Evolutionary conservation across 1,140 invertebrate species (phyloP).

Genomic region (Venturia canescens): DNA sequence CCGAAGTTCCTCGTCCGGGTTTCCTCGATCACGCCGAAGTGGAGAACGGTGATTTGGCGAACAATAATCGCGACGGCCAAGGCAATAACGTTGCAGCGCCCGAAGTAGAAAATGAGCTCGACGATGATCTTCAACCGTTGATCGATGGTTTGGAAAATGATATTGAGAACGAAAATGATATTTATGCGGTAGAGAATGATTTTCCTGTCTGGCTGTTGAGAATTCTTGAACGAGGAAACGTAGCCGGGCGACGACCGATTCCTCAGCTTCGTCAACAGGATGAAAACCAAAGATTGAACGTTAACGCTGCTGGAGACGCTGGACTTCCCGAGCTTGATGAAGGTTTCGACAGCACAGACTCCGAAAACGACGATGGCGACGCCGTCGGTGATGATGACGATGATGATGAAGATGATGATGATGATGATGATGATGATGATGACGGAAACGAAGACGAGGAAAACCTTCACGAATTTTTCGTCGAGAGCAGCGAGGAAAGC

Average conservation of each 20-base stretch:
- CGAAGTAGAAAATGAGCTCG: constrained; percentile 17
- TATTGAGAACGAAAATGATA: constrained; percentile 71
- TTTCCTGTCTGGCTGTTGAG: constrained; percentile 66
- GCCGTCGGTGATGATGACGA: constrained; percentile 49
- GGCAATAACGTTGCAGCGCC: constrained; percentile 74
- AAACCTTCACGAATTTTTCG: constrained; percentile 22
- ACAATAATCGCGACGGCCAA: constrained; percentile 78
- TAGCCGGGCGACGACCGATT: constrained; percentile 27
- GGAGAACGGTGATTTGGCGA: constrained; percentile 78
- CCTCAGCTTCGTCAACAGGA: neutral
- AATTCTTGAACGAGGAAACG: constrained; percentile 59
- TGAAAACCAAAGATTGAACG: constrained; percentile 22
- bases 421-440: constrained; percentile 47
- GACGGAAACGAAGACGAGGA: constrained; percentile 47
- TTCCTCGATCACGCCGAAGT: constrained; percentile 63
- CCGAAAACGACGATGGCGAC: constrained; percentile 53
- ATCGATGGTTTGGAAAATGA: constrained; percentile 66
- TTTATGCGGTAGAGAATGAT: constrained; percentile 67
- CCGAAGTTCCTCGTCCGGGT: constrained; percentile 60
- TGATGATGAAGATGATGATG: constrained; percentile 32
- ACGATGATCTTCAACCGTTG: constrained; percentile 61
- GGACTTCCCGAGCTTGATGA: constrained; percentile 56
- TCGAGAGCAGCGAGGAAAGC: constrained; percentile 35
- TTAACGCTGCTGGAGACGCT: constrained; percentile 31
- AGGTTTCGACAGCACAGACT: constrained; percentile 59